Conservation (phyloP, 2,888 invertebrate genomes). For the Synergus gifuensis region DNA sequence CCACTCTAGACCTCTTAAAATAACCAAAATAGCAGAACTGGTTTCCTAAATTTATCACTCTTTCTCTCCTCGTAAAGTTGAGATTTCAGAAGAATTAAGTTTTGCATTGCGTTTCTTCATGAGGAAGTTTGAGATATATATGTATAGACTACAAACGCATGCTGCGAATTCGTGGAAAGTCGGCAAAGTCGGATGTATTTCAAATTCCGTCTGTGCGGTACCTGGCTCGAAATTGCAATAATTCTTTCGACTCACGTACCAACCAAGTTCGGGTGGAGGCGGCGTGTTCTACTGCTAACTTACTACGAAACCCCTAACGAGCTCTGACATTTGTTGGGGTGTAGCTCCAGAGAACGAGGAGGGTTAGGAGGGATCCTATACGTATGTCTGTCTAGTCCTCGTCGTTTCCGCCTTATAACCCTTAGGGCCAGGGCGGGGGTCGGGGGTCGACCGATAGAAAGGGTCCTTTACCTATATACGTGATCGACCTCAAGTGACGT, state of each 20-base stretch:
- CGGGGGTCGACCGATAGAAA: conserved; percentile 29
- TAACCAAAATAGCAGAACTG: conserved; percentile 3
- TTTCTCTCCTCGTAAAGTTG: background rate
- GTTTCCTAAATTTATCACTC: conserved; percentile 28
- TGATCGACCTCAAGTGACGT: conserved; percentile 18
- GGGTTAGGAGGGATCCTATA: conserved; percentile 39
- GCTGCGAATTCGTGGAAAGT: conserved; percentile 53
- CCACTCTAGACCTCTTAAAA: background rate
- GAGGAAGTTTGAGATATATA: conserved; percentile 27
- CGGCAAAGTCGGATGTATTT: conserved; percentile 47
- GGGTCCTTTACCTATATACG: conserved; percentile 41
- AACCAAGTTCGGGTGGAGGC: conserved; percentile 49
- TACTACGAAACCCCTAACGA: conserved; percentile 70
- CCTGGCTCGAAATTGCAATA: conserved; percentile 69
- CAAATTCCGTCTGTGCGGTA: conserved; percentile 59
- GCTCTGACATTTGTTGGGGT: conserved; percentile 71
- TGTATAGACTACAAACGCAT: conserved; percentile 43
- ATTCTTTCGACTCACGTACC: conserved; percentile 74
- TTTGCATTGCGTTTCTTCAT: conserved; percentile 21
- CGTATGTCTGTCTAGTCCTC: conserved; percentile 22
- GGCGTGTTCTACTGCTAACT: conserved; percentile 60
- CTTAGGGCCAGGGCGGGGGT: conserved; percentile 8
- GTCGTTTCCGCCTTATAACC: conserved; percentile 53
- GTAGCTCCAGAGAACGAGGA: conserved; percentile 50
- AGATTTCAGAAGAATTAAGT: conserved; percentile 17